These are phyloP conservation scores for Drosophila eohydei DNA, from an alignment of 2,888 invertebrate species.

Conservation along the genomic window DNA sequence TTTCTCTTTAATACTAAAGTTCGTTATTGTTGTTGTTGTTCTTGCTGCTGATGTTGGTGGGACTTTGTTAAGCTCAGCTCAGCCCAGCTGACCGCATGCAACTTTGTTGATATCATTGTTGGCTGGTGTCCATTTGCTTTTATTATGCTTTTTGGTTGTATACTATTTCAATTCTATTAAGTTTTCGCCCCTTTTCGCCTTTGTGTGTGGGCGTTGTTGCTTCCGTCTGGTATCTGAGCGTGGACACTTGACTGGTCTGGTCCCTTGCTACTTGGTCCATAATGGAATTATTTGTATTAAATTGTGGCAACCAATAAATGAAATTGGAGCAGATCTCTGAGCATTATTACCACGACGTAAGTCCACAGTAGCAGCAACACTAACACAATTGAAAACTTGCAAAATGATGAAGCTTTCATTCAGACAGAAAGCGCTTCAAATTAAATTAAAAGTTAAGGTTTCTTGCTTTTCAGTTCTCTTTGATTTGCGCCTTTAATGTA, in stretches of 20 bases:
- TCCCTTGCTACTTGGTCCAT: slow-evolving; percentile 34
- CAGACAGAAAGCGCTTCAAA: slow-evolving; percentile 50
- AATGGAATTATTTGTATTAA: slow-evolving; percentile 79
- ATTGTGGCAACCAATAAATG: slow-evolving; percentile 73
- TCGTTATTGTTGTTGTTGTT: slow-evolving; percentile 29
- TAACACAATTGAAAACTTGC: slow-evolving; percentile 71
- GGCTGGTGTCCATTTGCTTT: slow-evolving; percentile 37
- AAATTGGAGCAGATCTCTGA: slow-evolving; percentile 56
- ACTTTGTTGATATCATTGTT: slow-evolving; percentile 60
- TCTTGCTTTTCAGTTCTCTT: slow-evolving; percentile 6
- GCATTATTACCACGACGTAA: slow-evolving; percentile 41
- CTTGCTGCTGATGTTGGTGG: slow-evolving; percentile 16
- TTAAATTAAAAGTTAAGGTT: slow-evolving; percentile 73
- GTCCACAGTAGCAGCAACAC: slow-evolving; percentile 18
- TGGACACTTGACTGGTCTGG: slow-evolving; percentile 49
- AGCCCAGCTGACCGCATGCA: slow-evolving; percentile 62
- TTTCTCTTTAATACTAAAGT: slow-evolving; percentile 46
- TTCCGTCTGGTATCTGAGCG: slow-evolving; percentile 29
- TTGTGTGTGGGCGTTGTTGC: slow-evolving; percentile 10
- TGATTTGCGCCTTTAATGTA: slow-evolving; percentile 32
- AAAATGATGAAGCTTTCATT: slow-evolving; percentile 63
- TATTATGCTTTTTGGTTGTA: slow-evolving; percentile 37
- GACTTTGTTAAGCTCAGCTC: slow-evolving; percentile 35
- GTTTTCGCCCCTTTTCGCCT: slow-evolving; percentile 39
- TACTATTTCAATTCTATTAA: slow-evolving; percentile 59